phyloP scores from a whole-genome alignment of 2,797 vertebrate genomes.

The Lacerta viridis region DNA sequence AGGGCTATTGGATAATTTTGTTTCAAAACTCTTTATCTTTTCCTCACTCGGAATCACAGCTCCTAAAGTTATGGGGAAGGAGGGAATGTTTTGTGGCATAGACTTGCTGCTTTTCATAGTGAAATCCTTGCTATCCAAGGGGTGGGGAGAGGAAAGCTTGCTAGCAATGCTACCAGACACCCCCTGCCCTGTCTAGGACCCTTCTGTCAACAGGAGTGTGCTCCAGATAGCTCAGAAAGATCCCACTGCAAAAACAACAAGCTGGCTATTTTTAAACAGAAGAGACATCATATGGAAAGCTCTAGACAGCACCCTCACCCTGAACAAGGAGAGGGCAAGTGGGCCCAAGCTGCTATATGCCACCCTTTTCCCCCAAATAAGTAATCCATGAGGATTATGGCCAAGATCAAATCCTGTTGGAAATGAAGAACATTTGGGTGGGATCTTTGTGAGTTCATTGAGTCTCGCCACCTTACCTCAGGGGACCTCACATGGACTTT shows the following conservation, averaged over 20 bases:
- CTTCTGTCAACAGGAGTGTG: background rate
- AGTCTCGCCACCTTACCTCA: conserved; percentile 80
- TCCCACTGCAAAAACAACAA: background rate
- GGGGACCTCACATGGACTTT: conserved; percentile 89
- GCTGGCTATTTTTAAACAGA: background rate
- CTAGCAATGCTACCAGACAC: background rate
- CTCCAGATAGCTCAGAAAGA: background rate
- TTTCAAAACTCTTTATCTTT: background rate
- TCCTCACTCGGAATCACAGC: no score
- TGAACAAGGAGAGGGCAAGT: background rate
- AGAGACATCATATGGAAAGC: conserved; percentile 30
- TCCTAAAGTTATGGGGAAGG: background rate
- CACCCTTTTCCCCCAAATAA: background rate
- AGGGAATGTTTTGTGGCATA: no score
- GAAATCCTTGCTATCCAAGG: background rate
- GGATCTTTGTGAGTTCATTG: background rate
- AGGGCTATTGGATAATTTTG: background rate
- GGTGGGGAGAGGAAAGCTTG: no score
- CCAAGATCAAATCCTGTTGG: background rate
- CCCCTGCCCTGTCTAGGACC: background rate
- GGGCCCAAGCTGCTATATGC: background rate
- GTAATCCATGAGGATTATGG: background rate
- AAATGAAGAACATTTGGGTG: background rate
- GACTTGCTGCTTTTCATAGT: background rate
- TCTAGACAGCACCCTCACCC: background rate